A percentile compares a stretch with the other conserved stretches of the same genome.
phyloP scores from a whole-genome alignment of 2,888 invertebrate species.

The Dicyrtomina minuta region DNA sequence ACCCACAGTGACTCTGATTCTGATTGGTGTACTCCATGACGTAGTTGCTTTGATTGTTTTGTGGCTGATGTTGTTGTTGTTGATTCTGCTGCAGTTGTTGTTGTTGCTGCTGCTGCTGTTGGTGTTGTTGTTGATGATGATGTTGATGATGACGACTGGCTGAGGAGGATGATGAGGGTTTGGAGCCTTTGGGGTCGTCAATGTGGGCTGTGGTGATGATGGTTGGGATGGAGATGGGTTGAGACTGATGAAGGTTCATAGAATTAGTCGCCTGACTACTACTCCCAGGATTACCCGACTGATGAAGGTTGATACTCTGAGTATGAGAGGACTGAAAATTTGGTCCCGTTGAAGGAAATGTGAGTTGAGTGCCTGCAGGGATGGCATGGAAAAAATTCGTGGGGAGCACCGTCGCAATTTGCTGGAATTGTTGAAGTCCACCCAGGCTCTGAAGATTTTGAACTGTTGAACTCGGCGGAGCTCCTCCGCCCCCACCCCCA shows the following conservation, averaged over 20 bases:
- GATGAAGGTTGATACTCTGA: constrained; percentile 58
- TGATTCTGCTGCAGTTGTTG: constrained; percentile 39
- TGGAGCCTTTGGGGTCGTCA: constrained; percentile 39
- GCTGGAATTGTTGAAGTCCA: constrained; percentile 50
- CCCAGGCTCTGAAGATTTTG: constrained; percentile 47
- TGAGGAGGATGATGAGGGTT: background rate
- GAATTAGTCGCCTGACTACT: constrained; percentile 37
- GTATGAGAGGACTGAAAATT: constrained; percentile 56
- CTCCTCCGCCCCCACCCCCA: background rate
- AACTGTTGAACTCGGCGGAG: constrained; percentile 31
- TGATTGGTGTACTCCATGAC: constrained; percentile 29
- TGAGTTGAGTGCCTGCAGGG: constrained; percentile 63
- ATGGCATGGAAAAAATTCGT: constrained; percentile 57
- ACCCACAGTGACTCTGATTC: constrained; percentile 4
- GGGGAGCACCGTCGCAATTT: constrained; percentile 52
- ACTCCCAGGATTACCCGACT: constrained; percentile 25
- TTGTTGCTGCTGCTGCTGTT: constrained; percentile 37
- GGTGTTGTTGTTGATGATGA: constrained; percentile 19
- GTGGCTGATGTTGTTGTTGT: constrained; percentile 40
- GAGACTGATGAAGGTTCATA: constrained; percentile 32
- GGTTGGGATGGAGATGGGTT: constrained; percentile 55
- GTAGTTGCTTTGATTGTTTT: constrained; percentile 17
- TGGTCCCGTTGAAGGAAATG: constrained; percentile 63
- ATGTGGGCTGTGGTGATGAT: constrained; percentile 55
- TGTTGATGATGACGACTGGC: constrained; percentile 40